These are phyloP conservation scores for Meiosimyza platycephala DNA, from an alignment of 2,888 invertebrate genomes.

Conservation along the genomic window DNA sequence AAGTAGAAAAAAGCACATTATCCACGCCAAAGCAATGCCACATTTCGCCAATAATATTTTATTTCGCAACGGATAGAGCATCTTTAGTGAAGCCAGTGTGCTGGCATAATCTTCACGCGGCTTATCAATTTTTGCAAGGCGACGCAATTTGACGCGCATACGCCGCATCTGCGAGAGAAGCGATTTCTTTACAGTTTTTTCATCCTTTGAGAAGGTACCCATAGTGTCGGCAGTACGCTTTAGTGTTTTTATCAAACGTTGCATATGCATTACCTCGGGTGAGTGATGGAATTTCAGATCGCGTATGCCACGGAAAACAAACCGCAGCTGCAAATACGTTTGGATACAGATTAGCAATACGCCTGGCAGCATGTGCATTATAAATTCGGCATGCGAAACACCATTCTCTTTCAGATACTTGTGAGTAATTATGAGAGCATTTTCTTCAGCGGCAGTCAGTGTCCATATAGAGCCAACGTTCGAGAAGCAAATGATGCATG, in stretches of 20 bases:
- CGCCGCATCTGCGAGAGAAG: constrained; percentile 41
- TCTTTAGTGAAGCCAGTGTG: constrained; percentile 36
- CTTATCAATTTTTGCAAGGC: constrained; percentile 50
- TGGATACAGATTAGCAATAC: constrained; percentile 38
- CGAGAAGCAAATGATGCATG: constrained; percentile 43
- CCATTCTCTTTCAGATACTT: constrained; percentile 20
- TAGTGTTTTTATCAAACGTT: constrained; percentile 44
- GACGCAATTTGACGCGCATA: constrained; percentile 42
- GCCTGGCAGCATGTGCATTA: constrained; percentile 44
- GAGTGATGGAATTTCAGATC: constrained; percentile 42
- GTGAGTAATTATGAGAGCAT: constrained; percentile 25
- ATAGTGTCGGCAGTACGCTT: constrained; percentile 41
- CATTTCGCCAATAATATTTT: constrained; percentile 35
- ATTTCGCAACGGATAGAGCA: constrained; percentile 40
- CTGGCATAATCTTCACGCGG: constrained; percentile 41
- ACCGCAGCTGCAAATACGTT: constrained; percentile 44
- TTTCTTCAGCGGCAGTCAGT: constrained; percentile 36
- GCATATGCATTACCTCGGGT: constrained; percentile 42
- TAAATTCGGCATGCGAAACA: constrained; percentile 16
- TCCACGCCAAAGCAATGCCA: constrained; percentile 28
- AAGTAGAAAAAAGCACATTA: constrained; percentile 31
- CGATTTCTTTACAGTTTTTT: constrained; percentile 42
- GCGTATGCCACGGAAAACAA: constrained; percentile 41
- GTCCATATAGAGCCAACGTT: constrained; percentile 43
- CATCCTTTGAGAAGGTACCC: constrained; percentile 46